phyloP scores from a whole-genome alignment of 2,113 vertebrate genomes.

The cattle (Bos taurus) region DNA sequence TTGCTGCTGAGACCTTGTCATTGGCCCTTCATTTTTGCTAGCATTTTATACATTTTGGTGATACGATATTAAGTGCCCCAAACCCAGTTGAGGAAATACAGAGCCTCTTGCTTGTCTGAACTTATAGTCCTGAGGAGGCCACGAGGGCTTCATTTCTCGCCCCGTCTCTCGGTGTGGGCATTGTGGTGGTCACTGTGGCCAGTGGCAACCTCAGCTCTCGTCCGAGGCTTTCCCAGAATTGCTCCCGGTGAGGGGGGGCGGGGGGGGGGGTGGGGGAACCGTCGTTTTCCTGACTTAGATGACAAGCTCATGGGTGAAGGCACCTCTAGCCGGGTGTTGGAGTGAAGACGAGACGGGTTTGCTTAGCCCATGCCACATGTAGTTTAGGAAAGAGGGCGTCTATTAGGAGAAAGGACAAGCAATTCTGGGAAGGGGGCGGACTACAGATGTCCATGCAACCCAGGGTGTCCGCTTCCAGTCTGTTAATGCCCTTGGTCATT shows the following conservation, averaged over 20 bases:
- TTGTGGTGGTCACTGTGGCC: background rate
- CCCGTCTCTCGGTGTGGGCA: background rate
- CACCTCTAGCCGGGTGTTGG: background rate
- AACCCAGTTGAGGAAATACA: background rate
- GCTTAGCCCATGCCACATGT: too few species aligned
- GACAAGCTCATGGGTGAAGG: background rate
- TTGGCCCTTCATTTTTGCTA: background rate
- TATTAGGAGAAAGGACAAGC: background rate
- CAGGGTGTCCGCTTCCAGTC: background rate
- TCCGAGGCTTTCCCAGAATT: background rate
- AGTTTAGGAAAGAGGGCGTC: background rate
- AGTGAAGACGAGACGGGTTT: background rate
- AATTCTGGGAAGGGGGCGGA: background rate
- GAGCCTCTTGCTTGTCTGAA: background rate
- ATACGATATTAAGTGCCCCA: background rate
- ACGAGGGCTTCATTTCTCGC: background rate
- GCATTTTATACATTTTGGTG: background rate
- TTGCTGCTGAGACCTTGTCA: background rate
- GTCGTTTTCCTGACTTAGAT: background rate
- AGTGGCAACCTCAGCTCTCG: background rate
- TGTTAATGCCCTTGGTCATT: background rate
- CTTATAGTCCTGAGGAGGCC: background rate
- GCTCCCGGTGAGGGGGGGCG: background rate
- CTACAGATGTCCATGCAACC: background rate
- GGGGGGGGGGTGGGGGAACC: background rate